phyloP scores from a whole-genome alignment of 2,113 vertebrate genomes.

The Peromyscus polionotus region DNA sequence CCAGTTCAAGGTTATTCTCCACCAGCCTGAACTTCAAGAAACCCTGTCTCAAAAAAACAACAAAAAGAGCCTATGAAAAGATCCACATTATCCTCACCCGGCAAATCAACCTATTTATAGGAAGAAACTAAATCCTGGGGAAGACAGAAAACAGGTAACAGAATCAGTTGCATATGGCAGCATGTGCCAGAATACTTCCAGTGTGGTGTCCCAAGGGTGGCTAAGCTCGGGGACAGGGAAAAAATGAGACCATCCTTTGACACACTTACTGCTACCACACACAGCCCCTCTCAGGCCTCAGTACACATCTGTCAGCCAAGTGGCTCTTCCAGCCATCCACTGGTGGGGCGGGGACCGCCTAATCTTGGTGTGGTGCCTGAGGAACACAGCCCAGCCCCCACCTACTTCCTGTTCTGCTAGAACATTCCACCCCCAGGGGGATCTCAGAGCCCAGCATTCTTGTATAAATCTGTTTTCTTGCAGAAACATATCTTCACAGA shows the following conservation, averaged over 20 bases:
- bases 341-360: not conserved
- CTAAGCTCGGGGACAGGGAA: too few relatives aligned
- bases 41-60: not conserved
- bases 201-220: fast-evolving
- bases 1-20: not conserved
- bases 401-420: slow-evolving; percentile 44
- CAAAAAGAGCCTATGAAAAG: not conserved
- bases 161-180: fast-evolving
- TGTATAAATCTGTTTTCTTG: not conserved
- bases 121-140: not conserved
- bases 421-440: slow-evolving; percentile 9
- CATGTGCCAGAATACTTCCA: fast-evolving
- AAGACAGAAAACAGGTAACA: not conserved
- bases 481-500: not conserved
- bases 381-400: not conserved
- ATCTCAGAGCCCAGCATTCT: not conserved
- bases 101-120: not conserved
- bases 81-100: fast-evolving
- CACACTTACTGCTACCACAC: not conserved
- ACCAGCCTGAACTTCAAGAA: not conserved
- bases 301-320: slow-evolving; percentile 31
- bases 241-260: not conserved
- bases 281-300: not conserved
- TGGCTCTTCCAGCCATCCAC: not conserved
- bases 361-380: not conserved